Base-by-base conservation (phyloP, 1,140 invertebrate genomes). In the Battus philenor region DNA sequence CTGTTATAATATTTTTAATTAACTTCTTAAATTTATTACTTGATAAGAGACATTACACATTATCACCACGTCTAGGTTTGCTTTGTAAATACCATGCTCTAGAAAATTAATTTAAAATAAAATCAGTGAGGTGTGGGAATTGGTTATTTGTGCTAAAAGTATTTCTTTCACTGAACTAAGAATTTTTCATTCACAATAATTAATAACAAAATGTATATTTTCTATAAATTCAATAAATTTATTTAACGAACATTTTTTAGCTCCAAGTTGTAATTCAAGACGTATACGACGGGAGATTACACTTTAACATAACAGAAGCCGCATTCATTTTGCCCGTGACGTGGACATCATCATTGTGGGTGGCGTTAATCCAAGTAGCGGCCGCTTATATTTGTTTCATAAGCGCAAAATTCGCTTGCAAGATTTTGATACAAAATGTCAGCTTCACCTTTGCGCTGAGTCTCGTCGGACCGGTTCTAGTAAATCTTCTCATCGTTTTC, bases 401-500 rank as follows among this genome's bases (percentile, higher is more conserved):
- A 43, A 93, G 94, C 54, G 94, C 93, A 31, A 97, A 97, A 86
- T 97, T 97, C 61, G 94, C 96, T 3, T 98, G 97, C 87, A 98
- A 98, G 85, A 97, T 98, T 58, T 90, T 97, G 47, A 98, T 98
- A 50, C 97, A 98, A 75, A 94, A 94, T 36, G 97, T 98, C 86
- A 97, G 96, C 62, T 98, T 97, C 69, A 95, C 97, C 0, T 96
- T 98, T 52, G 96, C 97, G 0, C 90, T 98, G 0, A 96, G 93
- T 69, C 88, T 98, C 16, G 95, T 95, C 0, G 95, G 97, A 36
- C 97, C 97, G 0, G 90, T 98, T 0, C 90, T 93, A 0, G 91
- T 98, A 15, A 96, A 95, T 0, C 64, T 98, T n/a, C 76, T 97
- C 24, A 96, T 97, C 47, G 89, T 93, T 1, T 92, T 94, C 2